phyloP scores from a whole-genome alignment of 2,113 vertebrate genomes.

The Lichenostomus cassidix region DNA sequence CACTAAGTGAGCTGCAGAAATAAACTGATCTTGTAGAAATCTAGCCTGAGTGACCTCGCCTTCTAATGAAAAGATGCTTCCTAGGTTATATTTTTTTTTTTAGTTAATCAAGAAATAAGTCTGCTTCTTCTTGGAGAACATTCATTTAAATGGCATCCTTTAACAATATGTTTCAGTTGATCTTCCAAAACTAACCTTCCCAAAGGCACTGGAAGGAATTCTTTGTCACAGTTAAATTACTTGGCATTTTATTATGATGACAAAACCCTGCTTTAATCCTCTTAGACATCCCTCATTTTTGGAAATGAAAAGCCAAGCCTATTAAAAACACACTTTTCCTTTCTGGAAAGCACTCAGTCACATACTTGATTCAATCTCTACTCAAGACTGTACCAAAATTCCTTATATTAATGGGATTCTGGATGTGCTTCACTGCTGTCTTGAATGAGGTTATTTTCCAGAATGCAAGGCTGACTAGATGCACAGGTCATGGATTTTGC shows the following conservation, averaged over 20 bases:
- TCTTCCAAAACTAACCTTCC: background rate
- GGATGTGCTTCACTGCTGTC: background rate
- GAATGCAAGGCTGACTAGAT: background rate
- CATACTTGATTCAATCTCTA: background rate
- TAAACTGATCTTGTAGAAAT: background rate
- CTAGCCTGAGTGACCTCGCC: background rate
- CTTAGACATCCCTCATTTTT: background rate
- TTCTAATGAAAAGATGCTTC: background rate
- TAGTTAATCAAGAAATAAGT: background rate
- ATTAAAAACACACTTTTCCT: background rate
- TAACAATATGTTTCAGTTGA: background rate
- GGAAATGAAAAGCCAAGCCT: background rate
- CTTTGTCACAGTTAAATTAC: background rate
- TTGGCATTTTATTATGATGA: background rate
- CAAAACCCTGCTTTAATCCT: background rate
- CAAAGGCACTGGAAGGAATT: background rate
- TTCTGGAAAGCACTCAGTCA: background rate
- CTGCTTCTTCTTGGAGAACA: background rate
- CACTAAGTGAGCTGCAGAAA: background rate
- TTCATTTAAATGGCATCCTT: background rate
- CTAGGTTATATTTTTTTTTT: background rate
- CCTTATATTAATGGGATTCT: background rate
- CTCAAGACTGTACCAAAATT: background rate
- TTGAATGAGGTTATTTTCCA: background rate
- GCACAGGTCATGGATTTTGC: rapidly evolving